phyloP scores from a whole-genome alignment of 2,888 invertebrate genomes.

The Operophtera brumata region DNA sequence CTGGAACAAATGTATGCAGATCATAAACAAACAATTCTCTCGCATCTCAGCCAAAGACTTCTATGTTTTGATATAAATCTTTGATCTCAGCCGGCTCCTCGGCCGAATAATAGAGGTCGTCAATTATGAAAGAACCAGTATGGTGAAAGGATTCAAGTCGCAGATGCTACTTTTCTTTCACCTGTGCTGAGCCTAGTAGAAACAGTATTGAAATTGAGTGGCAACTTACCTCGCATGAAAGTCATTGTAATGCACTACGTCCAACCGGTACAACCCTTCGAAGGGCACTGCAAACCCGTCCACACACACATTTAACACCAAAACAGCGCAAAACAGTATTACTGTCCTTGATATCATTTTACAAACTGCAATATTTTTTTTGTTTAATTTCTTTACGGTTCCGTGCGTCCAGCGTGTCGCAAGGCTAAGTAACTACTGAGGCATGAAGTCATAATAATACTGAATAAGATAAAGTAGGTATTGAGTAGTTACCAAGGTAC shows the following conservation, averaged over 20 bases:
- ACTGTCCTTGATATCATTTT: not conserved
- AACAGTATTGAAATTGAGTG: not conserved
- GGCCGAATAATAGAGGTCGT: too few species aligned
- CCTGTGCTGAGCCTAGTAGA: too few species aligned
- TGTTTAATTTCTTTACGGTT: not conserved
- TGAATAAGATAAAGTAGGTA: too few species aligned
- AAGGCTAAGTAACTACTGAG: constrained; percentile 7
- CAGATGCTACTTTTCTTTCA: too few species aligned
- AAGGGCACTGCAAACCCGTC: constrained; percentile 26
- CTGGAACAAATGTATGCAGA: too few species aligned
- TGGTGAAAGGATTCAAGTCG: too few species aligned
- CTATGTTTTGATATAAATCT: too few species aligned
- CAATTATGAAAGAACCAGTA: too few species aligned
- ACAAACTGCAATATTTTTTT: not conserved
- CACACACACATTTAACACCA: constrained; percentile 11
- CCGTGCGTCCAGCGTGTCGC: not conserved
- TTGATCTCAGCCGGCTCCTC: too few species aligned
- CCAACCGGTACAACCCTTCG: constrained; percentile 46
- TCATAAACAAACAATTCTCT: too few species aligned
- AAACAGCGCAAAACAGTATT: not conserved
- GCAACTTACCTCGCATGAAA: constrained; percentile 74
- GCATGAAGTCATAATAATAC: constrained; percentile 1
- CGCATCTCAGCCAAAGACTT: too few species aligned
- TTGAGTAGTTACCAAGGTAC: too few species aligned
- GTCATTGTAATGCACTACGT: constrained; percentile 79